Evolutionary conservation across 1,140 invertebrate genomes (phyloP).

Genomic region (Asbolus verrucosus): DNA sequence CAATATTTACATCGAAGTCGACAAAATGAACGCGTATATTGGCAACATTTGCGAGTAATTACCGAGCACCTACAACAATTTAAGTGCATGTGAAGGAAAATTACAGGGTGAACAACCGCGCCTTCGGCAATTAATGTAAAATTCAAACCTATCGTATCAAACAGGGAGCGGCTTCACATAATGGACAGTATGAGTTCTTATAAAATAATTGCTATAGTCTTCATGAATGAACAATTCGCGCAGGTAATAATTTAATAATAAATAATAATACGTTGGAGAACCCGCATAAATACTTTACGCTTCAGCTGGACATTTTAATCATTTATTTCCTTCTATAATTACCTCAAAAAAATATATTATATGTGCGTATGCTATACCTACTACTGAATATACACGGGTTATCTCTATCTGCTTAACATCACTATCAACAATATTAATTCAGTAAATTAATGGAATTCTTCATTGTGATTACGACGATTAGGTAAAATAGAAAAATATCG

Average conservation of each 20-base stretch:
- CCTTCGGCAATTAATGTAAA: constrained; percentile 33
- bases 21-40: background rate
- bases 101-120: constrained; percentile 31
- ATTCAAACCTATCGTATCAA: constrained; percentile 12
- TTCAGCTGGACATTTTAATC: constrained; percentile 55
- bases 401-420: too few species aligned
- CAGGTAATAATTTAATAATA: constrained; percentile 58
- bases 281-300: constrained; percentile 58
- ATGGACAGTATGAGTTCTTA: constrained; percentile 39
- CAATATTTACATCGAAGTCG: background rate
- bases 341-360: constrained; percentile 46
- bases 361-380: too few species aligned
- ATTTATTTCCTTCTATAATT: constrained; percentile 52
- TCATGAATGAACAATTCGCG: constrained; percentile 51
- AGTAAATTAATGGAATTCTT: too few species aligned
- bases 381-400: too few species aligned
- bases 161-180: constrained; percentile 33
- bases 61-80: background rate
- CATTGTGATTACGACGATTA: too few species aligned
- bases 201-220: constrained; percentile 42
- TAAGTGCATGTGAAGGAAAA: constrained; percentile 5
- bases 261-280: constrained; percentile 56
- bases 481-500: too few species aligned
- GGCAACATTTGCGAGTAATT: constrained; percentile 4
- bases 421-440: too few species aligned